phyloP scores from a whole-genome alignment of 2,797 vertebrate species.

The Pseudochromis fuscus region DNA sequence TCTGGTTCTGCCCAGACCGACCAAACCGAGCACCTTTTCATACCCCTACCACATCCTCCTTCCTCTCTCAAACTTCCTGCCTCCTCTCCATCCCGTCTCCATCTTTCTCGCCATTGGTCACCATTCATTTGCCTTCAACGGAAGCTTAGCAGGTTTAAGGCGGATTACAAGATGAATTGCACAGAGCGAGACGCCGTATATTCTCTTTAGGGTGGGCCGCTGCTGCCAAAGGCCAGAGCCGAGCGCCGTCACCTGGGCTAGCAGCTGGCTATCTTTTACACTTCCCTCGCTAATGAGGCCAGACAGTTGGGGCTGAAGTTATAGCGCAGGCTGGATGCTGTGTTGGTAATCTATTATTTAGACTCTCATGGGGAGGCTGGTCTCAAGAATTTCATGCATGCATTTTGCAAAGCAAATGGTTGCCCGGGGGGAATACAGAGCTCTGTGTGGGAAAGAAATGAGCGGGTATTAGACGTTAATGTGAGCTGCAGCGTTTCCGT shows the following conservation, averaged over 20 bases:
- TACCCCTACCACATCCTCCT: conserved; percentile 33
- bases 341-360: conserved; percentile 84
- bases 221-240: conserved; percentile 71
- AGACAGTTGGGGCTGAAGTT: conserved; percentile 75
- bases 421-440: conserved; percentile 71
- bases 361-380: conserved; percentile 74
- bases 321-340: conserved; percentile 72
- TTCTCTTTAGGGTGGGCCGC: conserved; percentile 75
- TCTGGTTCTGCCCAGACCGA: conserved; percentile 73
- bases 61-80: conserved; percentile 42
- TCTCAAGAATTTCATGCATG: conserved; percentile 82
- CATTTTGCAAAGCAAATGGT: conserved; percentile 81
- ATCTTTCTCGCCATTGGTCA: conserved; percentile 57
- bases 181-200: conserved; percentile 58
- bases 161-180: conserved; percentile 81
- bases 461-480: conserved; percentile 70
- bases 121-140: conserved; percentile 70
- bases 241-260: conserved; percentile 77
- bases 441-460: conserved; percentile 74
- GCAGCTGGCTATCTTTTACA: conserved; percentile 81
- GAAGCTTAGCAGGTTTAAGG: conserved; percentile 78
- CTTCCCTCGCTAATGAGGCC: conserved; percentile 75
- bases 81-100: conserved; percentile 36
- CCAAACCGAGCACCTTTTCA: conserved; percentile 58
- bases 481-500: conserved; percentile 56